Base-by-base conservation (phyloP, 2,113 vertebrate genomes). In the Planiliza haematocheilus region DNA sequence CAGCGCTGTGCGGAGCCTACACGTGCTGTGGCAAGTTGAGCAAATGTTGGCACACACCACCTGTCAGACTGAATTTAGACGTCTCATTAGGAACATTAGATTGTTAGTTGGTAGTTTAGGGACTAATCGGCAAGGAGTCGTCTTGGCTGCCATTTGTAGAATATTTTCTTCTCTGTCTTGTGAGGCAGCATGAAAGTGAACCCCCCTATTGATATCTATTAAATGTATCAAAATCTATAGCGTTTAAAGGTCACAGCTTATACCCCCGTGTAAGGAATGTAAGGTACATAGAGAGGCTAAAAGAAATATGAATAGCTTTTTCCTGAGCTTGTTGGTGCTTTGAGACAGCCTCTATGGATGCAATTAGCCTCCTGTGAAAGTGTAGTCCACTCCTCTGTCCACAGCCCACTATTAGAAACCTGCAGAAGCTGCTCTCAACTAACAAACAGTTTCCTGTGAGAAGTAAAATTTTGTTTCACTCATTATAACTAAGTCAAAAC, bases 41-140 rank as follows among this genome's bases (percentile, higher is more conserved):
- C 66, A 86, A 78, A 88, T 80, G 64, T 68, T 65, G 55, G 49
- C 73, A 43, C 8, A 52, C 43, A 74, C 71, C 74, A 85, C 59
- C 84, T 87, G 83, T 83, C 65, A 74, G 66, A 50, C 55, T 62
- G 64, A 57, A 60, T 72, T 37, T 8, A 76, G 45, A 79, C 46
- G 45, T 7, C 60, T 68, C 61, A 68, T 17, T 43, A 39, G 46
- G 46, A 81, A 52, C 72, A 78, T 74, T 57, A 24, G 68, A 57
- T 75, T 70, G 62, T 72, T 64, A 69, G 67, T 36, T 72, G 74
- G 17, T 12, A 52, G 53, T 56, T 38, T 57, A 14, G 24, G 24
- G 24, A 30, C 24, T 30, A 30, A 30, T 30, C 24, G 5, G 2
- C 24, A 30, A 52, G 45, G 52, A 51, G 21, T 37, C 8, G 8